phyloP scores from a whole-genome alignment of 2,888 invertebrate genomes.

The Temnothorax ravouxi region DNA sequence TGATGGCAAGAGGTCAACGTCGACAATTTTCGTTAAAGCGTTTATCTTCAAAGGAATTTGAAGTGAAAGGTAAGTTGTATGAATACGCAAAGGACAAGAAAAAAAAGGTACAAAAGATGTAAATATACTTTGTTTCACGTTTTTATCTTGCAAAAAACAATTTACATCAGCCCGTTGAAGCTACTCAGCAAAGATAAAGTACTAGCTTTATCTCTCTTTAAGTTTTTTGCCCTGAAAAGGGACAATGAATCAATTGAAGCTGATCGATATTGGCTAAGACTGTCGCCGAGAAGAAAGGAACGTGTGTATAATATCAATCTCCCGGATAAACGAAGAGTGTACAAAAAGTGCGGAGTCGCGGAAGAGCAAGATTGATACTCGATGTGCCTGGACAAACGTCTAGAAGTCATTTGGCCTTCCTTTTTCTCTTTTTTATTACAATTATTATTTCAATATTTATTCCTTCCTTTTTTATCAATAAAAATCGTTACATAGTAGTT shows the following conservation, averaged over 20 bases:
- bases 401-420: constrained; percentile 66
- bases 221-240: neutral
- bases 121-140: neutral
- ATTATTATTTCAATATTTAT: constrained; percentile 83
- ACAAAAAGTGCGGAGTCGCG: constrained; percentile 51
- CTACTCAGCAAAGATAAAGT: neutral
- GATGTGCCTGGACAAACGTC: constrained; percentile 57
- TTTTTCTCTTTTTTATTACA: constrained; percentile 71
- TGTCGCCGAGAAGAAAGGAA: constrained; percentile 36
- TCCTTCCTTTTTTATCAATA: constrained; percentile 82
- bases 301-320: neutral
- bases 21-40: neutral
- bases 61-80: neutral
- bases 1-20: neutral
- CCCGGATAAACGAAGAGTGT: constrained; percentile 36
- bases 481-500: constrained; percentile 85
- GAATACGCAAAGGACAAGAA: neutral
- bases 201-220: neutral
- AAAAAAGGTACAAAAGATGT: neutral
- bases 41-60: neutral
- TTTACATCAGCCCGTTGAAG: neutral
- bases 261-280: constrained; percentile 6
- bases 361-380: constrained; percentile 56
- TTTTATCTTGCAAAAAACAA: neutral
- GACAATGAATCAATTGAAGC: neutral